phyloP scores from a whole-genome alignment of 2,113 vertebrate genomes.

The Sinocyclocheilus anophthalmus region DNA sequence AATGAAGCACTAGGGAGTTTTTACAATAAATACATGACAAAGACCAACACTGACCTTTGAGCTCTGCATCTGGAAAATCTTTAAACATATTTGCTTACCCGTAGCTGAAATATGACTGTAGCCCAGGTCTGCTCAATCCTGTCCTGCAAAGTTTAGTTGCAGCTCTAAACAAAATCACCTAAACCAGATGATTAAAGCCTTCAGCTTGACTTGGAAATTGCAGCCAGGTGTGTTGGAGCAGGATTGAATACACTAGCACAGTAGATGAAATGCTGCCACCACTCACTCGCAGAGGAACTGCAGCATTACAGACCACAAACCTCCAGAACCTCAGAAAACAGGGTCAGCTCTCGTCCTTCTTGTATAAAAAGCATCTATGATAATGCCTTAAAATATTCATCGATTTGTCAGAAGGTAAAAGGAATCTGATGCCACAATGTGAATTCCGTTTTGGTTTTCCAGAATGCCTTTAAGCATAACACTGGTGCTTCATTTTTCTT shows the following conservation, averaged over 20 bases:
- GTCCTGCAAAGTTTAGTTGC: not conserved
- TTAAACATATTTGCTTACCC: not conserved
- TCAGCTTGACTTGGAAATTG: not conserved
- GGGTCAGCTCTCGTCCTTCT: not conserved
- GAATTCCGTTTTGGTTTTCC: not conserved
- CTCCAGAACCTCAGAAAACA: not conserved
- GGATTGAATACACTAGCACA: not conserved
- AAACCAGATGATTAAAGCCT: not conserved
- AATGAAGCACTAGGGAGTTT: not conserved
- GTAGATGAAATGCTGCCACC: not conserved
- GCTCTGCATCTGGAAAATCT: not conserved
- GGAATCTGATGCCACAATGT: not conserved
- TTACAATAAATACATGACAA: not conserved
- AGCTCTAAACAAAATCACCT: not conserved
- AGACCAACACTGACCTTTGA: not conserved
- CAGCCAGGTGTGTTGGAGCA: not conserved
- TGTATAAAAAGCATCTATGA: not conserved
- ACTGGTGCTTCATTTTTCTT: not conserved
- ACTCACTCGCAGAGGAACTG: not conserved
- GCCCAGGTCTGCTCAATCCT: not conserved
- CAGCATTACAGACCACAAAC: not conserved
- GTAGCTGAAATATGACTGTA: not conserved
- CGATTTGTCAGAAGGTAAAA: not conserved
- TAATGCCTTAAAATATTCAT: not conserved
- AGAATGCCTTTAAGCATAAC: not conserved